These are phyloP conservation scores for Bettongia penicillata DNA, from an alignment of 2,113 vertebrate genomes.

Conservation along the genomic window DNA sequence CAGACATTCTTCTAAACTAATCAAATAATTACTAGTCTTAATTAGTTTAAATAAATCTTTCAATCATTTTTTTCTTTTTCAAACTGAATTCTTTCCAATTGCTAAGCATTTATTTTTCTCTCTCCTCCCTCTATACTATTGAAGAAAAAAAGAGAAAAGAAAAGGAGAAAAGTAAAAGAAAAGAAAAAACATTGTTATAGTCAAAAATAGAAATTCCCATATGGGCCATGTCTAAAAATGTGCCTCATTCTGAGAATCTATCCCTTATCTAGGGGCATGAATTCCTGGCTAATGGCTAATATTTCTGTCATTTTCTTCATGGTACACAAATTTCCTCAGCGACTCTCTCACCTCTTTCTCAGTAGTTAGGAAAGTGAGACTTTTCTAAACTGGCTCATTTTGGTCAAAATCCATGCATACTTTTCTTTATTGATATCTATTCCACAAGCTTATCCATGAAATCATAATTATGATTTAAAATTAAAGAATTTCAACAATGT, in stretches of 20 bases:
- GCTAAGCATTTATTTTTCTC: neutral
- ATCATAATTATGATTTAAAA: neutral
- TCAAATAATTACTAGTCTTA: neutral
- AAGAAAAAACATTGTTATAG: neutral
- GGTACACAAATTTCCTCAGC: neutral
- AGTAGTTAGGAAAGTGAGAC: neutral
- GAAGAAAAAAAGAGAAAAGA: neutral
- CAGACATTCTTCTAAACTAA: neutral
- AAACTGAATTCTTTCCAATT: neutral
- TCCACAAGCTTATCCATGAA: neutral
- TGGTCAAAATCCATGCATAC: neutral
- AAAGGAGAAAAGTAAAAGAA: neutral
- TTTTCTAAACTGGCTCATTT: neutral
- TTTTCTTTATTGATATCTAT: neutral
- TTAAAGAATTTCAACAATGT: neutral
- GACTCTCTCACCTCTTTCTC: neutral
- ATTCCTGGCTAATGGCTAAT: neutral
- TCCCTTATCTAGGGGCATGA: neutral
- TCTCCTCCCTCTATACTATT: neutral
- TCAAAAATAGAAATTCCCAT: neutral
- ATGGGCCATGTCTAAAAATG: neutral
- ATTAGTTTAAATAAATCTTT: neutral
- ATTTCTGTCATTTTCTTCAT: neutral
- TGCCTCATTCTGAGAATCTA: neutral
- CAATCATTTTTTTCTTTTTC: neutral